Conservation (phyloP, 2,113 vertebrate species). For the Solea senegalensis region DNA sequence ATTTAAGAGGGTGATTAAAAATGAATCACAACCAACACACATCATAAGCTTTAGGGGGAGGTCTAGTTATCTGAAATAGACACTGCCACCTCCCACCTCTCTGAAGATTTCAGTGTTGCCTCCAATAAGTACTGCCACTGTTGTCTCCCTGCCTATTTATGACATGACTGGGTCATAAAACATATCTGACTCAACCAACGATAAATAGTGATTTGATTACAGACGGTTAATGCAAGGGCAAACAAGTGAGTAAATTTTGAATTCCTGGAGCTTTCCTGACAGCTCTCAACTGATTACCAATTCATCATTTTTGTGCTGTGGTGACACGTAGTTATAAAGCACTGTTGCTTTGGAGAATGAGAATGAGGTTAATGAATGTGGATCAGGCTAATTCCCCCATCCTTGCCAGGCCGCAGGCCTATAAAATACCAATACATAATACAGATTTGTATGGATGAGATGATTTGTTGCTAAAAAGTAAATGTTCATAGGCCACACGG, state of each 20-base stretch:
- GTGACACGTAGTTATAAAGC: conserved; percentile 72
- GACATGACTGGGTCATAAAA: conserved; percentile 69
- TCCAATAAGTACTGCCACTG: conserved; percentile 40
- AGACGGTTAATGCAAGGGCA: conserved; percentile 81
- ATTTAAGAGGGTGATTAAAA: conserved; percentile 74
- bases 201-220: conserved; percentile 83
- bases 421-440: conserved; percentile 67
- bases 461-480: conserved; percentile 62
- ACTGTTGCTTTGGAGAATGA: conserved; percentile 76
- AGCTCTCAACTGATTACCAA: conserved; percentile 83
- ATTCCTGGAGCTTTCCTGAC: conserved; percentile 80
- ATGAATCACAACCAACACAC: conserved; percentile 63
- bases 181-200: conserved; percentile 64
- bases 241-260: conserved; percentile 78
- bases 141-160: conserved; percentile 55
- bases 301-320: conserved; percentile 79
- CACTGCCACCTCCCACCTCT: conserved; percentile 42
- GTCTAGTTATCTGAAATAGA: conserved; percentile 39
- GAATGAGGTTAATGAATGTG: conserved; percentile 83
- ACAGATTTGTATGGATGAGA: conserved; percentile 59
- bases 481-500: conserved; percentile 58
- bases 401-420: conserved; percentile 75
- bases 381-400: conserved; percentile 80
- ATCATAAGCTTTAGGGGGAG: conserved; percentile 47
- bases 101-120: conserved; percentile 36